Conservation (phyloP, 2,113 vertebrate genomes). For the Microcebus jonahi region DNA sequence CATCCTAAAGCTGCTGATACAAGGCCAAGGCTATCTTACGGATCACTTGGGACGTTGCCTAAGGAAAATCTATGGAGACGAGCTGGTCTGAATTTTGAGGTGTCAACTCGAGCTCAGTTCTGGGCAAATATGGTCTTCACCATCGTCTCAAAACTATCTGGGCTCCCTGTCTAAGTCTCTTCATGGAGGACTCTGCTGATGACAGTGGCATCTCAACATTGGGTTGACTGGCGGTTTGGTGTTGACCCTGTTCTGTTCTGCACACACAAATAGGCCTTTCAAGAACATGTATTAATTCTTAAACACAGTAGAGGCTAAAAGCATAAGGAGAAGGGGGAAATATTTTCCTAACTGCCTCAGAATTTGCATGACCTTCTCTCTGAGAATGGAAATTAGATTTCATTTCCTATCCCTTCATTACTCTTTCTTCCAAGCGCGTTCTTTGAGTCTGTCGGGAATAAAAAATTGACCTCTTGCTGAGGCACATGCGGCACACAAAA, state of each 20-base stretch:
- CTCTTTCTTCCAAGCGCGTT: neutral
- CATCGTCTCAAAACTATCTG: too few relatives aligned
- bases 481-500: neutral
- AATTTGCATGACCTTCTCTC: neutral
- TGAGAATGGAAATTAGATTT: neutral
- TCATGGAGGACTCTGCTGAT: neutral
- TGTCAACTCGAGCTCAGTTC: neutral
- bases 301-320: neutral
- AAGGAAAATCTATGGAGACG: neutral
- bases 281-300: neutral
- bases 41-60: neutral
- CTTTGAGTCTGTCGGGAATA: neutral
- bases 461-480: neutral
- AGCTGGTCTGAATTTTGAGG: neutral
- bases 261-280: neutral
- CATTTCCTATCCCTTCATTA: neutral
- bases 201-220: rapidly evolving
- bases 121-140: neutral
- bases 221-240: neutral
- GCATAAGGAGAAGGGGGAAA: neutral
- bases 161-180: neutral
- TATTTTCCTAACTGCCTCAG: neutral
- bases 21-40: neutral
- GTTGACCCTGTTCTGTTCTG: neutral
- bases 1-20: neutral